Conservation (phyloP, 2,113 vertebrate genomes). For the Prunella himalayana region DNA sequence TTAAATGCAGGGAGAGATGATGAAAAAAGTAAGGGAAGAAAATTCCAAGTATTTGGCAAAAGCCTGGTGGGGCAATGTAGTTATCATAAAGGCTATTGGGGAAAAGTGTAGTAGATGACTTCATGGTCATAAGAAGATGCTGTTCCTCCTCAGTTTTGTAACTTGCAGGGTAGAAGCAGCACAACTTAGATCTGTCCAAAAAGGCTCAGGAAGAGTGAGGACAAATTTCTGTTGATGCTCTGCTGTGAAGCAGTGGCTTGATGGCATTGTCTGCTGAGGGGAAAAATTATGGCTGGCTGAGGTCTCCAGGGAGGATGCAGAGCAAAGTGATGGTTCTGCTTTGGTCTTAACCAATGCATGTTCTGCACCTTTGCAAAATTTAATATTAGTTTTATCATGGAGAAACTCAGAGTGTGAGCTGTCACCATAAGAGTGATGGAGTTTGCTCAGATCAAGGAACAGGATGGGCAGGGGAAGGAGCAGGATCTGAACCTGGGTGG, state of each 20-base stretch:
- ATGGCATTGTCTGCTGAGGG: background rate
- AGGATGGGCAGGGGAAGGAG: background rate
- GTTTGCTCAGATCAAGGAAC: background rate
- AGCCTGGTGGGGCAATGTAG: background rate
- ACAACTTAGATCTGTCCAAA: background rate
- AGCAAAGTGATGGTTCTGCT: background rate
- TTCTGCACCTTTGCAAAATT: background rate
- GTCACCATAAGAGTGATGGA: background rate
- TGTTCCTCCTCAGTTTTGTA: background rate
- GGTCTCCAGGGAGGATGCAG: background rate
- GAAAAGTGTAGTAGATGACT: background rate
- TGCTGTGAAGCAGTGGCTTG: background rate
- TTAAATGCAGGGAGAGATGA: background rate
- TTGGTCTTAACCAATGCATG: accelerated
- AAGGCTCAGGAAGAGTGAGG: background rate
- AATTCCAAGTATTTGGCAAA: background rate
- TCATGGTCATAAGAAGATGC: background rate
- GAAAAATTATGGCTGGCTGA: background rate
- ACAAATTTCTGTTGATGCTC: background rate
- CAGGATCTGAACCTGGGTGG: background rate
- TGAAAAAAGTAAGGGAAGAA: background rate
- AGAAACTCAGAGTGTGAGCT: background rate
- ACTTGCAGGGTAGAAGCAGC: background rate
- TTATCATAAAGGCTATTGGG: background rate
- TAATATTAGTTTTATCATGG: background rate